phyloP scores from a whole-genome alignment of 2,888 invertebrate species.

The Chalcosyrphus nemorum region DNA sequence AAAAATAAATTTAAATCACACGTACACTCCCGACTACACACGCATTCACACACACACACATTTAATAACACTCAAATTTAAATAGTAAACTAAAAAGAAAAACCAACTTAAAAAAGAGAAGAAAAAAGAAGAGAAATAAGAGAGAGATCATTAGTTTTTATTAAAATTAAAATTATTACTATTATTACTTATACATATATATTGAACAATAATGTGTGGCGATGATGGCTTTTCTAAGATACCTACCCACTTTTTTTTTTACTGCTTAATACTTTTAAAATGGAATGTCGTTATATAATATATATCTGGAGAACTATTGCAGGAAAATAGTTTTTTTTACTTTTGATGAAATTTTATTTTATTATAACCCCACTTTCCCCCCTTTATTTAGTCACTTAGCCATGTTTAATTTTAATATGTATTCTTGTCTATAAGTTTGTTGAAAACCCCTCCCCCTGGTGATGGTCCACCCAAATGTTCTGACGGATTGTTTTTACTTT shows the following conservation, averaged over 20 bases:
- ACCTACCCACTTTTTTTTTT: conserved; percentile 44
- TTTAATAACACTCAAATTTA: conserved; percentile 65
- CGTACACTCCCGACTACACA: conserved; percentile 68
- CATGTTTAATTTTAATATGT: conserved; percentile 18
- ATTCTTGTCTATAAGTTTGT: too few relatives aligned
- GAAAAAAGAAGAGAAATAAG: conserved; percentile 49
- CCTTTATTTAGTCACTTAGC: conserved; percentile 22
- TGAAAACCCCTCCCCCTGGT: conserved; percentile 28
- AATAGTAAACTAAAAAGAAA: conserved; percentile 53
- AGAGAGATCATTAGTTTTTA: conserved; percentile 61
- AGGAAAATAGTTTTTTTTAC: conserved; percentile 49
- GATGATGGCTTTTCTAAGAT: conserved; percentile 64
- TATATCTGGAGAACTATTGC: conserved; percentile 58
- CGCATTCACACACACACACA: conserved; percentile 64
- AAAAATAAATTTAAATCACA: conserved; percentile 64
- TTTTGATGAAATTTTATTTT: conserved; percentile 3
- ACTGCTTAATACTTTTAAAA: conserved; percentile 42
- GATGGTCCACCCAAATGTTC: conserved; percentile 45
- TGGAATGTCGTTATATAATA: conserved; percentile 49
- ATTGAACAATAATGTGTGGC: conserved; percentile 69
- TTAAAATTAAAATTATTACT: conserved; percentile 60
- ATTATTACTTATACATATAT: conserved; percentile 59
- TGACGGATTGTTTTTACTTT: too few relatives aligned
- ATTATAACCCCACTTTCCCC: conserved; percentile 24
- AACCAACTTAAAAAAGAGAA: conserved; percentile 5